Evolutionary conservation across 2,113 vertebrate genomes (phyloP).

Genomic region (Columba livia): DNA sequence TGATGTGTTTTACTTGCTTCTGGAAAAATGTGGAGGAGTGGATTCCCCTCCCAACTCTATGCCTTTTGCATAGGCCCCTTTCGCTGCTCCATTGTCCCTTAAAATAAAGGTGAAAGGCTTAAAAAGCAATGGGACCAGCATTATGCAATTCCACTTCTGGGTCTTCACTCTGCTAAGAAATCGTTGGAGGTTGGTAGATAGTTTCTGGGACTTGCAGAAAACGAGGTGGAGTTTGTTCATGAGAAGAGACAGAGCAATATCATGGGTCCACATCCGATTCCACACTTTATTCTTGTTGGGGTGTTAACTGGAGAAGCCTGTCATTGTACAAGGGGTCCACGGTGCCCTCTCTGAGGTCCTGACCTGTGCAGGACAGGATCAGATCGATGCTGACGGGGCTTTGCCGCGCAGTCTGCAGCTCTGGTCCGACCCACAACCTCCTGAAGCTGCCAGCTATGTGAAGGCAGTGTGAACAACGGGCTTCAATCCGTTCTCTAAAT

Average conservation of each 20-base stretch:
- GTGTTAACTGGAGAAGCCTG: not conserved
- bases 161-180: not conserved
- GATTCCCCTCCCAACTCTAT: not conserved
- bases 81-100: not conserved
- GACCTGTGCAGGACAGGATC: not conserved
- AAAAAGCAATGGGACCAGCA: not conserved
- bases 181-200: not conserved
- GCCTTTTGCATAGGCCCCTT: not conserved
- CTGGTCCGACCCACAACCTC: not conserved
- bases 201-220: not conserved
- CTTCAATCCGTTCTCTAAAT: not conserved
- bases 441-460: not conserved
- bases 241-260: not conserved
- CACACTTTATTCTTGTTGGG: not conserved
- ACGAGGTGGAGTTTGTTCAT: not conserved
- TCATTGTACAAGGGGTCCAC: accelerated
- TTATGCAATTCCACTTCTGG: not conserved
- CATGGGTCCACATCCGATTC: accelerated
- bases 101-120: not conserved
- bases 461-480: not conserved
- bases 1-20: not conserved
- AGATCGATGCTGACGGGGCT: not conserved
- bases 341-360: not conserved
- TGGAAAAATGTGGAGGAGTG: not conserved
- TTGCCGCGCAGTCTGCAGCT: not conserved